These are phyloP conservation scores for Monochamus alternatus DNA, from an alignment of 2,888 invertebrate genomes.

Conservation along the genomic window DNA sequence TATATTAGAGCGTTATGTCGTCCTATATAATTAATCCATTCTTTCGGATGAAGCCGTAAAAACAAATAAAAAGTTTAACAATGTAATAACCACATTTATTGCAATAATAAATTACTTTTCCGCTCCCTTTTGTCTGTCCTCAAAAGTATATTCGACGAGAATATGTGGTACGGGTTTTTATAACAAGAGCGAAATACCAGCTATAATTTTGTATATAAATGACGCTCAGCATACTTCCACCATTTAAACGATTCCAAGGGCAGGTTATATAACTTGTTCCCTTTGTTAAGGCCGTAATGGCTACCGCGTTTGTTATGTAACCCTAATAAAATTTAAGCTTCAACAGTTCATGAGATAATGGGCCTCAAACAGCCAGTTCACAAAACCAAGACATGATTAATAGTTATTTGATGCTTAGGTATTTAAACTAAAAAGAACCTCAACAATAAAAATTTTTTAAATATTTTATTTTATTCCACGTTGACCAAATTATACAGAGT, in stretches of 20 bases:
- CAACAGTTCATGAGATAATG: constrained; percentile 3
- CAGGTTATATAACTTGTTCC: not conserved
- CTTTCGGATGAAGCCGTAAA: not conserved
- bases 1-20: not conserved
- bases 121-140: not conserved
- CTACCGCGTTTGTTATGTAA: not conserved
- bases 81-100: not conserved
- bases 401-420: not conserved
- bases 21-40: not conserved
- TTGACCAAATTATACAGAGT: no score
- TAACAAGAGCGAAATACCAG: not conserved
- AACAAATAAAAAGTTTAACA: not conserved
- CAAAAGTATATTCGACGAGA: not conserved
- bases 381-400: not conserved
- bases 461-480: no score
- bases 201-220: constrained; percentile 10
- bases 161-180: not conserved
- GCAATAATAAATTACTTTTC: constrained; percentile 9
- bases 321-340: constrained; percentile 3
- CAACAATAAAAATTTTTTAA: no score
- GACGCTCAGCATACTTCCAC: not conserved
- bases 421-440: no score
- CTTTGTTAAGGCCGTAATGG: constrained; percentile 1
- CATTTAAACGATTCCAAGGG: constrained; percentile 5
- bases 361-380: not conserved